phyloP scores from a whole-genome alignment of 2,888 invertebrate species.

The Eristalinus aeneus region DNA sequence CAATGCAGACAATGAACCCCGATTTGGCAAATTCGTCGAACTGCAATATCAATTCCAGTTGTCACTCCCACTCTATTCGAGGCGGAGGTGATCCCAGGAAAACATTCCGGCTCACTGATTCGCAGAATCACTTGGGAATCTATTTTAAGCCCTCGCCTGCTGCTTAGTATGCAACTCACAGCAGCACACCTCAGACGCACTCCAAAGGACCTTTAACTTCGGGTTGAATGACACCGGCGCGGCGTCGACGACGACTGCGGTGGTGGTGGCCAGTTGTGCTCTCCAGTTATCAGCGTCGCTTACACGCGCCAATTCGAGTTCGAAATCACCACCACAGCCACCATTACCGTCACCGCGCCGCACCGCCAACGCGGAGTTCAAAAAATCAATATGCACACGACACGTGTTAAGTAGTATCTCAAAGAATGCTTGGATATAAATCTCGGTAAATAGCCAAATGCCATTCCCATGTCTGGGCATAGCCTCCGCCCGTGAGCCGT shows the following conservation, averaged over 20 bases:
- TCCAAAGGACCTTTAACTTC: conserved; percentile 18
- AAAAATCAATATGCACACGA: conserved; percentile 12
- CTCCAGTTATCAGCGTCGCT: background rate
- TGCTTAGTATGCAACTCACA: conserved; percentile 11
- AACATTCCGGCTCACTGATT: background rate
- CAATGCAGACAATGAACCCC: background rate
- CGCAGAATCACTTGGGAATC: background rate
- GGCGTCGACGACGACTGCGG: too few relatives aligned
- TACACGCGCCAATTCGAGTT: background rate
- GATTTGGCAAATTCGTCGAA: background rate
- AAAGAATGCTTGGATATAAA: conserved; percentile 34
- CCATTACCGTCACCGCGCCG: too few relatives aligned
- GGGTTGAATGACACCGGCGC: conserved; percentile 14
- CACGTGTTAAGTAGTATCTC: conserved; percentile 37
- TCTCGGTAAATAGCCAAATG: conserved; percentile 34
- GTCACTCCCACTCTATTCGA: background rate
- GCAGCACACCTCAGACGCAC: background rate
- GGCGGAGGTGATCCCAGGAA: background rate
- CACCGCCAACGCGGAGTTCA: background rate
- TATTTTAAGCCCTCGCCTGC: background rate
- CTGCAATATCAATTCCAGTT: background rate
- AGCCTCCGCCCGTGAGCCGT: conserved; percentile 13
- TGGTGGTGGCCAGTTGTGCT: background rate
- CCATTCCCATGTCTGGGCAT: conserved; percentile 18
- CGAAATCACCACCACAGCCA: conserved; percentile 1